These are phyloP conservation scores for Brenthis hecate DNA, from an alignment of 2,888 invertebrate genomes.

Conservation along the genomic window DNA sequence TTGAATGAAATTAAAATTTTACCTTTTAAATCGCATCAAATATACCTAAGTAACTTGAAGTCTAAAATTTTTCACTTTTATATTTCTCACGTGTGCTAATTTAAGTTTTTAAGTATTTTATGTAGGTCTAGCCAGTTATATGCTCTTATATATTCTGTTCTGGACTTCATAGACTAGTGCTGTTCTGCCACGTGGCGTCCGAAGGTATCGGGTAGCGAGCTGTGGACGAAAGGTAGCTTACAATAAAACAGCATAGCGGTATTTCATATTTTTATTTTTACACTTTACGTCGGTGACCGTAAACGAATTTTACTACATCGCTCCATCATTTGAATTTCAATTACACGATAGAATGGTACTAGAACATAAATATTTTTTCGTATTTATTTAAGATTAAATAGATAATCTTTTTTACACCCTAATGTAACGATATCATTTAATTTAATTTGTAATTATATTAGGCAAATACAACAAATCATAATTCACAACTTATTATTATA, in stretches of 20 bases:
- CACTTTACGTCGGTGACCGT: slow-evolving; percentile 80
- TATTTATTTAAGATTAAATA: slow-evolving; percentile 81
- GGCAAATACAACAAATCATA: slow-evolving; percentile 80
- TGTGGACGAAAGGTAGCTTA: slow-evolving; percentile 19
- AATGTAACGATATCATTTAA: slow-evolving; percentile 81
- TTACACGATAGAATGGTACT: slow-evolving; percentile 80
- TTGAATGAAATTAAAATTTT: no score
- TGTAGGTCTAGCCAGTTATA: no score
- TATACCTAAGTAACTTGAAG: no score
- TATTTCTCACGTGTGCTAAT: no score
- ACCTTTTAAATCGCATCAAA: no score
- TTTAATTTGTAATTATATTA: slow-evolving; percentile 79
- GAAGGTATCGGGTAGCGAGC: neutral
- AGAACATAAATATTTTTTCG: slow-evolving; percentile 82
- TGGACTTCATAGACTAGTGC: neutral
- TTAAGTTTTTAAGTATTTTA: no score
- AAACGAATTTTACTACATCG: slow-evolving; percentile 81
- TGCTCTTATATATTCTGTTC: no score
- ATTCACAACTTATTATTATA: slow-evolving; percentile 76
- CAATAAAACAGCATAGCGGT: slow-evolving; percentile 72
- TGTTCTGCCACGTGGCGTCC: neutral
- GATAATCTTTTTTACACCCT: slow-evolving; percentile 82
- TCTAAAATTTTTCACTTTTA: no score
- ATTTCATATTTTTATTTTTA: slow-evolving; percentile 80
- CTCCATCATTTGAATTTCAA: slow-evolving; percentile 72